Evolutionary conservation across 2,797 vertebrate species (phyloP), one percentile per base, ranked within the genome.

Genomic region (Pterois miles): DNA sequence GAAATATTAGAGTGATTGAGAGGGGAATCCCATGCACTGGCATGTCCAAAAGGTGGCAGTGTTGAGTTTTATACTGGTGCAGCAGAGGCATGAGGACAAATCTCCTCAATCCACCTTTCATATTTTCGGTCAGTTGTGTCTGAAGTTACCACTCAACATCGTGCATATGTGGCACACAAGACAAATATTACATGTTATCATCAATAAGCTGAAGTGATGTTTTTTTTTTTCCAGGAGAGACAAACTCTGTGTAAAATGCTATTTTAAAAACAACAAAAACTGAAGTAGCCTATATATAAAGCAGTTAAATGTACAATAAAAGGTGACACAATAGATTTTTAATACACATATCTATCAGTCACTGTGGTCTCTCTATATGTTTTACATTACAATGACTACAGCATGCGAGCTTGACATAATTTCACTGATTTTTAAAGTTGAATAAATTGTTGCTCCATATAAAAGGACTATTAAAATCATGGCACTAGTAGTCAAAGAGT

Each of bases 1-100:
- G 34, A 71, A 56, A 33, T 34, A 1, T 33, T 14, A 8, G 2
- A 46, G 25, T 59, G 54, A 12, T 56, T 69, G 52, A 64, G 20
- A 69, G 38, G 43, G 60, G 38, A 20, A 78, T 54, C 46, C 64
- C 68, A 65, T 92, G 74, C 59, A 11, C 29, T 0, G 13, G 65
- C 88, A 84, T 88, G 76, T 91, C 95, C 98, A 97, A 97, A 96
- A 98, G 97, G 96, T 97, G 98, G 97, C 97, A 97, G 96, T 98
- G 96, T 98, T 96, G 97, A 96, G 96, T 96, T 97, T 96, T 79
- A 77, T 18, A 89, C 89, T 82, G 69, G 12, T 76, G 73, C 54
- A n/a, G 36, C 34, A 27, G 58, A 69, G 43, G 33, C 65, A 64
- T 23, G 62, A 46, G 18, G 43, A 71, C 50, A 33, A n/a, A 68